Evolutionary conservation across 2,888 invertebrate species (phyloP), one percentile per base, ranked within the genome.

Genomic region (Gymnosoma rotundatum): DNA sequence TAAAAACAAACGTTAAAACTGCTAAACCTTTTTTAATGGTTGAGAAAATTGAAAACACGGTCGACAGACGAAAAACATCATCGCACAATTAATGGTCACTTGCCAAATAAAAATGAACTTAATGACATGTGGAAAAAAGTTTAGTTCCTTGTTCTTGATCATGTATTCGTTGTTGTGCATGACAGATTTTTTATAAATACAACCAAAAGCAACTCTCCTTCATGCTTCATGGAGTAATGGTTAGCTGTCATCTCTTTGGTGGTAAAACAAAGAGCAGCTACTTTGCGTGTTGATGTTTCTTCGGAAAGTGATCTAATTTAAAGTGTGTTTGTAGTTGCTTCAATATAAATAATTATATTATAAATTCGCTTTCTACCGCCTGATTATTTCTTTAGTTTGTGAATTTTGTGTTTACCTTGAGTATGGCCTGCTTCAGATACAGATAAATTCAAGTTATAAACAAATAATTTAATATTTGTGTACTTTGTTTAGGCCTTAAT

Each of bases 271-370:
- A 21, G 7, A 20, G 1, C 7, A 20, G 1, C 7, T 36, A 38
- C 42, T 56, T 25, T 16, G n/a, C 45, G n/a, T 54, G 32, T 78
- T 48, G 52, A 56, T 74, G 50, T 58, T 66, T 36, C 48, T 32
- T n/a, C 60, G 74, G 52, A 83, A 78, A 74, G 74, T 78, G 74
- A 83, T 63, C 69, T 74, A 78, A 78, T 78, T 78, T 69, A 58
- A 63, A 67, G 45, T 69, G 32, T 69, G 56, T 70, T 50, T 74
- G 38, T 69, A 63, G 63, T 64, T 74, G 36, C 52, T 36, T 42
- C 36, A 25, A 0, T 42, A 60, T 61, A 48, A 66, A 66, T 18
- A 36, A 74, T 78, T 32, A 52, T 21, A 50, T 63, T 74, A n/a
- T 66, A 58, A 74, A 83, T 74, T 83, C 78, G 74, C 83, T 83